Conservation (phyloP, 1,140 invertebrate genomes). For the Nebria ingens region DNA sequence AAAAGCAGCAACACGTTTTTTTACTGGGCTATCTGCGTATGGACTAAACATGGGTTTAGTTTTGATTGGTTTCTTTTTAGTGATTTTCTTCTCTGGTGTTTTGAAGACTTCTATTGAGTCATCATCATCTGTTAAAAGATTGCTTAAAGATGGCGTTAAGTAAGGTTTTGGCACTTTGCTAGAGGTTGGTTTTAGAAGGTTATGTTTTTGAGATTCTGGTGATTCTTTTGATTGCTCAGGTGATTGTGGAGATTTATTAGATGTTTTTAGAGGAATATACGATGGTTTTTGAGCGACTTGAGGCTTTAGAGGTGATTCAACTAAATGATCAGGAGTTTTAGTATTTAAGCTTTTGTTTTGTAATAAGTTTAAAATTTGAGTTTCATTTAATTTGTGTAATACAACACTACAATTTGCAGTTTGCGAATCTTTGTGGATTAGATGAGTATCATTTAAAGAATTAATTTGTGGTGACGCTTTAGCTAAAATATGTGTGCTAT, state of each 20-base stretch:
- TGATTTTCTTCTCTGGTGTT: conserved; percentile 14
- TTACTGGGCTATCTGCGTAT: conserved; percentile 46
- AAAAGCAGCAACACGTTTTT: conserved; percentile 50
- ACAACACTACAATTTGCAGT: not conserved
- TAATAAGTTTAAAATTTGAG: not conserved
- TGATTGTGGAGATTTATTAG: not conserved
- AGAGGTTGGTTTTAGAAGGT: no score
- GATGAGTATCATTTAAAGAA: not conserved
- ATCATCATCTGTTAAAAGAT: conserved; percentile 25
- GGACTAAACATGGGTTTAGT: conserved; percentile 39
- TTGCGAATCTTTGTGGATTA: no score
- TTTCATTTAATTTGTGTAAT: not conserved
- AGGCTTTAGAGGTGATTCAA: no score
- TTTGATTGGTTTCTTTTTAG: not conserved
- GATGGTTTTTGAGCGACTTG: no score
- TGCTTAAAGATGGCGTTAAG: conserved; percentile 8
- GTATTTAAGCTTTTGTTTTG: not conserved
- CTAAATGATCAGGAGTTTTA: no score
- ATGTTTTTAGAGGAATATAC: not conserved
- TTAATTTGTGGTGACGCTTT: not conserved
- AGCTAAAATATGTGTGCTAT: not conserved
- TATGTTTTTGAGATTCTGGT: no score
- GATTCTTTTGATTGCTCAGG: no score
- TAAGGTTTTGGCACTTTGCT: not conserved
- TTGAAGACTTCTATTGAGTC: conserved; percentile 18